Base-by-base conservation (phyloP, 2,888 invertebrate genomes). In the Phaonia tiefii region DNA sequence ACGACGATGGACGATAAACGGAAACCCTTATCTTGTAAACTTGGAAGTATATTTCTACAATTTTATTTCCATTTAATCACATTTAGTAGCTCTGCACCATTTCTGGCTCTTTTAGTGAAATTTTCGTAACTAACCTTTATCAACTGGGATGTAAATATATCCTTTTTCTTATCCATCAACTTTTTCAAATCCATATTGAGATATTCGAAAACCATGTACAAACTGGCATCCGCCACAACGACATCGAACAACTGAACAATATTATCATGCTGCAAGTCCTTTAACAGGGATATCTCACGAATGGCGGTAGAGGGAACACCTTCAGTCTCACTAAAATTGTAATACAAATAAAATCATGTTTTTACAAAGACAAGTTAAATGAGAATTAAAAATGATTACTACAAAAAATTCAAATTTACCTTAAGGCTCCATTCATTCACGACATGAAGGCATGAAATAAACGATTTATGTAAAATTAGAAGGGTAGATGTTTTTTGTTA, bases 291-390 rank as follows among this genome's bases (percentile, higher is more conserved):
- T 87, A 99, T 98, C 92, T 99, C 99, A 75, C 99, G 93, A 83
- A 99, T 95, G 3, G 99, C 98, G 25, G 99, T 99, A 26, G 98
- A 98, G 17, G 99, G 99, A 20, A 99, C 97, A 20, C 99, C 99
- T 91, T 99, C 99, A 0, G 96, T 95, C 91, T 99, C 98, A 86
- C 97, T 97, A 89, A 26, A 66, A 56, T 17, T 67, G 70, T 1
- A 37, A 37, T 4, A 37, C 5, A 46, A 65, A 39, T 10, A 44
- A 22, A 49, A 56, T 22, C 17, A 37, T 31, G 15, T 46, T 46
- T 37, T 10, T 54, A 3, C n/a, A 46, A 22, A 51, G 22, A 11
- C 42, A 74, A 39, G 17, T 7, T 22, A 22, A 31, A 25, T 1
- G 56, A 25, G n/a, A 1, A 54, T 54, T 54, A 4, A 56, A 54